Conservation (phyloP, 2,888 invertebrate species). For the Rhogogaster chlorosoma region DNA sequence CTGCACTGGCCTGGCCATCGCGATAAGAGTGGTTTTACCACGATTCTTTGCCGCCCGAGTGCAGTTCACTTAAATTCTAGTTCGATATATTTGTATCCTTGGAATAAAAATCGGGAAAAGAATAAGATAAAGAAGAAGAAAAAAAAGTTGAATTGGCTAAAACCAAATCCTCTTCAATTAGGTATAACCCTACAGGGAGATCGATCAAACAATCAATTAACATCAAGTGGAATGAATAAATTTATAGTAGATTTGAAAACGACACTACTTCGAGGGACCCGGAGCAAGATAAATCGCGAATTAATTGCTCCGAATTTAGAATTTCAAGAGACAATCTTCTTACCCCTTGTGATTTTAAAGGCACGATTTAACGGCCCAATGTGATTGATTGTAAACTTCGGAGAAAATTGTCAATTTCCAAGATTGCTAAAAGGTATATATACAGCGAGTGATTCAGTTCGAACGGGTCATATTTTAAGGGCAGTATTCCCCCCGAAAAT, state of each 20-base stretch:
- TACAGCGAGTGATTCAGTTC: too few relatives aligned
- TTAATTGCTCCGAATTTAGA: slow-evolving; percentile 21
- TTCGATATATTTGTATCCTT: not conserved
- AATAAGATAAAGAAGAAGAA: not conserved
- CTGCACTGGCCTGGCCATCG: not conserved
- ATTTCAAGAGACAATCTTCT: not conserved
- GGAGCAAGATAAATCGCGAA: slow-evolving; percentile 12
- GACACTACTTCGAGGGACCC: not conserved
- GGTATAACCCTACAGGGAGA: not conserved
- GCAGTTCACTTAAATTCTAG: not conserved
- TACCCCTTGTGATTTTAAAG: not conserved
- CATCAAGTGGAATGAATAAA: not conserved
- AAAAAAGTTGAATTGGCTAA: not conserved
- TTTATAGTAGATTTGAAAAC: not conserved
- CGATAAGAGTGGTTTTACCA: not conserved
- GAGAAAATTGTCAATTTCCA: not conserved
- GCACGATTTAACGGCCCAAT: not conserved
- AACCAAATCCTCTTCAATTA: not conserved
- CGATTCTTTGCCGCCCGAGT: not conserved
- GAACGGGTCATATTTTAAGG: too few relatives aligned
- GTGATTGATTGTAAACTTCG: not conserved
- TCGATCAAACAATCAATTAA: not conserved
- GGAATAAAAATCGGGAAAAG: not conserved
- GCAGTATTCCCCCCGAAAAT: too few relatives aligned
- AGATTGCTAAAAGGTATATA: not conserved